Base-by-base conservation (phyloP, 2,113 vertebrate species). In the Burhinus oedicnemus region DNA sequence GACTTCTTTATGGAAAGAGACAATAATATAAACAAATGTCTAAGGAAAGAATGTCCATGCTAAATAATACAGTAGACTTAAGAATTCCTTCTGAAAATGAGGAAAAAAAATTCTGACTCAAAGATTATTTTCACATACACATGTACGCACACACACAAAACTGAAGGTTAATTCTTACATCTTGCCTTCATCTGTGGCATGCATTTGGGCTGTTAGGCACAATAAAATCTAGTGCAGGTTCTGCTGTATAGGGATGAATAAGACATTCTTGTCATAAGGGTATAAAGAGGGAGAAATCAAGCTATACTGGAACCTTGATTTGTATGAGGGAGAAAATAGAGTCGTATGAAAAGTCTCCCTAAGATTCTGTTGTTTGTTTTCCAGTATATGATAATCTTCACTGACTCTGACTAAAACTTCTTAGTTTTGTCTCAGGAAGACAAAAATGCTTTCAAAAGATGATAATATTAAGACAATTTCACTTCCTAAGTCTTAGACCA, bases 391-490 rank as follows among this genome's bases (percentile, higher is more conserved):
- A 36, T 49, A 49, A 29, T 70, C 15, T 40, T 58, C 17, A 68
- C 15, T 70, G 60, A 34, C 21, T 91, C 77, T 47, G 22, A 62
- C 36, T 74, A 64, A 60, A 77, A 6, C 27, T 57, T 72, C 16
- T 57, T 80, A 26, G 16, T 75, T 68, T 78, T 71, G 23, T 8
- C 12, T 79, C 64, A 18, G 14, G 7, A 64, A 75, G 77, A 27
- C 27, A 95, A 89, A 89, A 88, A 70, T 89, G 71, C 54, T 95
- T 96, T 89, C 49, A 64, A 83, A 91, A 36, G 74, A 17, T 54
- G 36, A 83, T 95, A 76, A 27, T 81, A 54, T 75, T 65, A 72
- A 85, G 30, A 52, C 76, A 86, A 62, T 49, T 80, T 70, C 16
- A 45, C 29, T 87, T 54, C 47, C 11, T 36, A 40, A 34, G n/a